Percentiles rank a stretch among this genome's conserved stretches.
These are phyloP conservation scores for Miniopterus natalensis DNA, from an alignment of 2,113 vertebrate genomes.

Conservation along the genomic window DNA sequence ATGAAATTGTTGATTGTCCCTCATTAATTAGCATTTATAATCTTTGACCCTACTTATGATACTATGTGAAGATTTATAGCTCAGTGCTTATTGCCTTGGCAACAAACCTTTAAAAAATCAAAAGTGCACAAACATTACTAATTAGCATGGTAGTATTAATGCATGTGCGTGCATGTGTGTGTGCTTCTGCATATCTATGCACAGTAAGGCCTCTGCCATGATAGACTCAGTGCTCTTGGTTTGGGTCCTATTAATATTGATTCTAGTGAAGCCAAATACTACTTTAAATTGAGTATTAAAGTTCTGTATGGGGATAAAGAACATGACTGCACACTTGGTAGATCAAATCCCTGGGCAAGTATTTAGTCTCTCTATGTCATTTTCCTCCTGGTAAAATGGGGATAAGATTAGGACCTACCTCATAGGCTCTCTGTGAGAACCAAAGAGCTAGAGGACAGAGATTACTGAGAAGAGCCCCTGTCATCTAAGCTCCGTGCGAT, in stretches of 20 bases:
- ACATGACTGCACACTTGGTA: neutral
- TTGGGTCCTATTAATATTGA: neutral
- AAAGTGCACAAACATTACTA: neutral
- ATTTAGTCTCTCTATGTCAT: neutral
- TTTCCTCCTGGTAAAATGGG: neutral
- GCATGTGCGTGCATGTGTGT: too few species aligned
- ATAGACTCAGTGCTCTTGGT: neutral
- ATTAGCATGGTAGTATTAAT: neutral
- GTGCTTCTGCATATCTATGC: neutral
- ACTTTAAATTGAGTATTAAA: neutral
- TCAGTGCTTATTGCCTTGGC: neutral
- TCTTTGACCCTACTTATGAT: neutral
- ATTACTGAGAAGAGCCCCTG: too few species aligned
- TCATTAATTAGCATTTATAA: neutral
- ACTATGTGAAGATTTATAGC: neutral
- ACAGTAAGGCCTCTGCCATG: neutral
- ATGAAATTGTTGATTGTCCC: neutral
- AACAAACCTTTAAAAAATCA: neutral
- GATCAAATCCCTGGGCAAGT: fast-evolving
- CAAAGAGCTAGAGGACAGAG: neutral
- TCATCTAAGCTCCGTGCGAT: too few species aligned
- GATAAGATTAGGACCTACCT: neutral
- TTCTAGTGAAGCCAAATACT: neutral
- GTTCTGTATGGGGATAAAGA: neutral
- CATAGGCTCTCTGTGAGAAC: neutral